phyloP scores from a whole-genome alignment of 1,140 invertebrate genomes.

The Macrobrachium nipponense region DNA sequence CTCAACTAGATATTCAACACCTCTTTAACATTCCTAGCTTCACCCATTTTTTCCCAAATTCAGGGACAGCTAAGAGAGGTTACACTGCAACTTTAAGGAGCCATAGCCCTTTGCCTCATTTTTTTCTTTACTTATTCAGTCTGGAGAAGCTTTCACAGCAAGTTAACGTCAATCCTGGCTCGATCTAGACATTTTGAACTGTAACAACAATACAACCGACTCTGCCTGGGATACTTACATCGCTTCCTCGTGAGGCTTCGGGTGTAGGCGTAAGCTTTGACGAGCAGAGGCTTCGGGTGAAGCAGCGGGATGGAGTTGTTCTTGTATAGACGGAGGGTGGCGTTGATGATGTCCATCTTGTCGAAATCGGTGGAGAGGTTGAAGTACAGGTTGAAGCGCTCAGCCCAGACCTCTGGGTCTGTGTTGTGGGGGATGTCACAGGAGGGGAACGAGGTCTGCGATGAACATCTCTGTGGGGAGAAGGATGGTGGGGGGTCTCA shows the following conservation, averaged over 20 bases:
- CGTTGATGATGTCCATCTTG: slow-evolving; percentile 53
- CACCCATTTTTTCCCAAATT: too few species aligned
- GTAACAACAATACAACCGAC: neutral
- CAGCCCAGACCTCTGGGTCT: slow-evolving; percentile 42
- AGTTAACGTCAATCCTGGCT: too few species aligned
- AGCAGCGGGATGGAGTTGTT: slow-evolving; percentile 39
- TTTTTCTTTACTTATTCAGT: too few species aligned
- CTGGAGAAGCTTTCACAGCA: too few species aligned
- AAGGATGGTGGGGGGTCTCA: neutral
- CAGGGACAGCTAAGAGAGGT: too few species aligned
- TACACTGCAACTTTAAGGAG: too few species aligned
- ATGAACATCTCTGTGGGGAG: slow-evolving; percentile 53
- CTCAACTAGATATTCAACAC: too few species aligned
- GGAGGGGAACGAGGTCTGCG: slow-evolving; percentile 57
- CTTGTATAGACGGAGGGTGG: slow-evolving; percentile 58
- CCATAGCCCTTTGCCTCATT: too few species aligned
- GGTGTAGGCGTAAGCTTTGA: slow-evolving; percentile 47
- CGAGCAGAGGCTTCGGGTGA: slow-evolving; percentile 23
- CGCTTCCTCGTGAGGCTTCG: slow-evolving; percentile 54
- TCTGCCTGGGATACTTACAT: slow-evolving; percentile 23
- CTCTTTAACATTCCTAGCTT: too few species aligned
- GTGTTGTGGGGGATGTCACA: slow-evolving; percentile 55
- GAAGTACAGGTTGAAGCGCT: slow-evolving; percentile 58
- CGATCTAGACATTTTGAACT: too few species aligned
- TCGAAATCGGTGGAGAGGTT: slow-evolving; percentile 59